phyloP scores from a whole-genome alignment of 2,113 vertebrate genomes.

The Amazona vittata region DNA sequence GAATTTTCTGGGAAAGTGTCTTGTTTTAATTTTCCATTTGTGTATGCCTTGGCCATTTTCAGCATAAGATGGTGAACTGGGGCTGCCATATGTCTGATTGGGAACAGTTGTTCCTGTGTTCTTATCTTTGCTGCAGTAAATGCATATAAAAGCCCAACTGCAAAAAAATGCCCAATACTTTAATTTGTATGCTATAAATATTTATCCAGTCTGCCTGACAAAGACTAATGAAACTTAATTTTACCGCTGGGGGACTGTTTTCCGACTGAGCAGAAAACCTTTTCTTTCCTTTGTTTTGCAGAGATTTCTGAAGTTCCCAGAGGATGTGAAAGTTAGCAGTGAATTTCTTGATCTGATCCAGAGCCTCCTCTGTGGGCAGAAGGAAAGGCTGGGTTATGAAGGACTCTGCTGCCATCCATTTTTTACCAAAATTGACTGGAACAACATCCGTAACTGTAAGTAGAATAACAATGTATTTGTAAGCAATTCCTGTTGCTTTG shows the following conservation, averaged over 20 bases:
- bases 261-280: background rate
- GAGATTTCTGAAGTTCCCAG: slow-evolving; percentile 91
- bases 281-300: slow-evolving; percentile 63
- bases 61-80: background rate
- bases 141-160: background rate
- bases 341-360: slow-evolving; percentile 90
- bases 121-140: background rate
- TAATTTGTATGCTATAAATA: slow-evolving; percentile 19
- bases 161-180: background rate
- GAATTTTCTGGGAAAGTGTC: background rate
- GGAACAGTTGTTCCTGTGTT: background rate
- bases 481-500: background rate
- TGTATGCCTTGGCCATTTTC: background rate
- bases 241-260: background rate
- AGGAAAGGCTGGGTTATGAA: slow-evolving; percentile 87
- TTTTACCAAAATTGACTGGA: slow-evolving; percentile 90
- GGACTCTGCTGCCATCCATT: slow-evolving; percentile 92
- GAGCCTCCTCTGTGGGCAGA: slow-evolving; percentile 87
- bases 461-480: background rate
- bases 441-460: slow-evolving; percentile 87
- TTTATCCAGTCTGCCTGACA: background rate
- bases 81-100: background rate
- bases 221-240: background rate
- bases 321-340: slow-evolving; percentile 83
- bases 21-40: background rate